Evolutionary conservation across 2,113 vertebrate species (phyloP), one percentile per base, ranked within the genome.

Genomic region (Pyxicephalus adspersus): DNA sequence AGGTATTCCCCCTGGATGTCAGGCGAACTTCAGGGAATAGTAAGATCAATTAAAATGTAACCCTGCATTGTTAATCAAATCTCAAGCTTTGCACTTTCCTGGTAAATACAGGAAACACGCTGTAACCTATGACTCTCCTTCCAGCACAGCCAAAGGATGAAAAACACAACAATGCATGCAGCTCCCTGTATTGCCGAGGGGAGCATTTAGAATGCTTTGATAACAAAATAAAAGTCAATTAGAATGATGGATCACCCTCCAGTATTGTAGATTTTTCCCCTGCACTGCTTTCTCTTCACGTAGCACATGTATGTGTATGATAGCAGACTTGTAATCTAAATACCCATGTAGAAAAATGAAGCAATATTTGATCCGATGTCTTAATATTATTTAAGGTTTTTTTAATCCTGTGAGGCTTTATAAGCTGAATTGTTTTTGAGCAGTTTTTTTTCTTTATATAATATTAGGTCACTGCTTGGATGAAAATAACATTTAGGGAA

Each of bases 201-300:
- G 78, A 81, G 57, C 78, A 70, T 81, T 81, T 81, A 73, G 68
- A 67, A 54, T 73, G 55, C 78, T 73, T 70, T 81, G 68, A 81
- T 81, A 81, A 73, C 78, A 61, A 81, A 63, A 81, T 81, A 81
- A 81, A 81, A 81, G 79, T 81, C 79, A 81, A 74, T 81, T 81
- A 81, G 38, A 81, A 81, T 81, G 79, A 81, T 81, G 79, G 70
- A 81, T 81, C 79, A 74, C 60, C 61, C 67, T 74, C 22, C 58
- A 52, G 61, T 64, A 64, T 73, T 38, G 26, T 52, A 70, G 79
- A 52, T 64, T 74, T n/a, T 60, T 50, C 55, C 60, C 9, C 64
- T 50, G 54, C 31, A 68, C 28, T 45, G 38, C 17, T 51, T 22
- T 51, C 4, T 17, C 34, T 34, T 57, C 58, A 50, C 60, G 28